Evolutionary conservation across 2,797 vertebrate species (phyloP).

Genomic region (Natrix natrix): DNA sequence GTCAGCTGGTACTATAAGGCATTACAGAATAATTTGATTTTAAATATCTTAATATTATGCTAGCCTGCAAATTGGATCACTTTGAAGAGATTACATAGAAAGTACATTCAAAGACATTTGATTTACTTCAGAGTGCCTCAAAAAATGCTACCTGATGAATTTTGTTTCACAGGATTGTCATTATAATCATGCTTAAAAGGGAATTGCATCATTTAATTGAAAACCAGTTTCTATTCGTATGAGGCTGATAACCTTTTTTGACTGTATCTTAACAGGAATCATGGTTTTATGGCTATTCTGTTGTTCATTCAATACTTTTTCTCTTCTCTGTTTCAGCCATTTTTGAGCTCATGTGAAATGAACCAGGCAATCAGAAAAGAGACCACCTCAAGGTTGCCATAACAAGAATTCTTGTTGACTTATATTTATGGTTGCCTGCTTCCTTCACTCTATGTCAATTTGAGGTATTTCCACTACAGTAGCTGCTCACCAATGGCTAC

Average conservation of each 20-base stretch:
- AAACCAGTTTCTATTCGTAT: not conserved
- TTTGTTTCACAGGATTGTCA: not conserved
- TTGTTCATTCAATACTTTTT: not conserved
- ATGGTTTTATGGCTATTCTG: not conserved
- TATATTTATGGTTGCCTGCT: not conserved
- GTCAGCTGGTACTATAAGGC: not conserved
- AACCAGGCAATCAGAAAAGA: not conserved
- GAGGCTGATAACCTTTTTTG: not conserved
- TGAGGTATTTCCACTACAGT: not conserved
- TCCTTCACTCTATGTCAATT: not conserved
- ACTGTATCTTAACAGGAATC: not conserved
- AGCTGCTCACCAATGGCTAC: not conserved
- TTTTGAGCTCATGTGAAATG: not conserved
- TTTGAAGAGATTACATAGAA: not conserved
- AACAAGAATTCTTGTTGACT: not conserved
- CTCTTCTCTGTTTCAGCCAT: not conserved
- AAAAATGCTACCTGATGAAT: not conserved
- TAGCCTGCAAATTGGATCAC: not conserved
- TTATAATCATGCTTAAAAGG: not conserved
- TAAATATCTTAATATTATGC: not conserved
- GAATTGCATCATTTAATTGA: not conserved
- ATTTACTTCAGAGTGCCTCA: not conserved
- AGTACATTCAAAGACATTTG: not conserved
- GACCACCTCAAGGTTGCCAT: not conserved
- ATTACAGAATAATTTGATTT: not conserved